These are phyloP conservation scores for Cephus pulcher DNA, from an alignment of 2,888 invertebrate genomes.

Conservation along the genomic window DNA sequence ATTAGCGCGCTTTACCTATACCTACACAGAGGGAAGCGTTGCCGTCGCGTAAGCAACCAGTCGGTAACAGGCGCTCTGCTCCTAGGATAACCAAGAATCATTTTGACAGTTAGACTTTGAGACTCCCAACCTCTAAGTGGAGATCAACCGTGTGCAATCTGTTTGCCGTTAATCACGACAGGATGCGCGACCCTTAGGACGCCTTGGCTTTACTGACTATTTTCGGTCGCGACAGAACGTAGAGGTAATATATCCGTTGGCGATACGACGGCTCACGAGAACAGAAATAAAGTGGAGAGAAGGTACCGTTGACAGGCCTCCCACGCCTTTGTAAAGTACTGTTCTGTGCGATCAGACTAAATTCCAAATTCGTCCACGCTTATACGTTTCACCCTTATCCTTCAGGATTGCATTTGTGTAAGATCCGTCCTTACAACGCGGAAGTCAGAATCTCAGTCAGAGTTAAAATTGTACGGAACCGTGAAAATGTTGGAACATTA, in stretches of 20 bases:
- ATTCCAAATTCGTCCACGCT: neutral
- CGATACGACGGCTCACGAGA: conserved; percentile 6
- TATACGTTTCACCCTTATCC: neutral
- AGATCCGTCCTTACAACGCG: neutral
- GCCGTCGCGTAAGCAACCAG: neutral
- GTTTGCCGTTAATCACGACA: conserved; percentile 17
- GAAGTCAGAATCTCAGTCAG: neutral
- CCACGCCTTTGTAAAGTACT: conserved; percentile 2
- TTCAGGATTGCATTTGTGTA: neutral
- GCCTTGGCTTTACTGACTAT: conserved; percentile 8
- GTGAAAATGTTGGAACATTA: neutral
- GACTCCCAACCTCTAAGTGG: neutral
- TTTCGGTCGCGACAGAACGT: conserved; percentile 15
- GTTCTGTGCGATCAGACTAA: neutral
- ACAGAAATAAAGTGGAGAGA: conserved; percentile 9
- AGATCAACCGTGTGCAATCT: conserved; percentile 13
- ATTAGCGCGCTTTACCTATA: neutral
- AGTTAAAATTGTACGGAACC: neutral
- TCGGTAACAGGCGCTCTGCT: neutral
- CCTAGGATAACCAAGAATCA: neutral
- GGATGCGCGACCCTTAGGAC: conserved; percentile 1
- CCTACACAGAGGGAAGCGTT: neutral
- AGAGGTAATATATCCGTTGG: conserved; percentile 25
- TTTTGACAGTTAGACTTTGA: neutral
- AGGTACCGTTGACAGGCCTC: conserved; percentile 2